Conservation (phyloP, 2,797 vertebrate genomes). For the Malacoraja senta region DNA sequence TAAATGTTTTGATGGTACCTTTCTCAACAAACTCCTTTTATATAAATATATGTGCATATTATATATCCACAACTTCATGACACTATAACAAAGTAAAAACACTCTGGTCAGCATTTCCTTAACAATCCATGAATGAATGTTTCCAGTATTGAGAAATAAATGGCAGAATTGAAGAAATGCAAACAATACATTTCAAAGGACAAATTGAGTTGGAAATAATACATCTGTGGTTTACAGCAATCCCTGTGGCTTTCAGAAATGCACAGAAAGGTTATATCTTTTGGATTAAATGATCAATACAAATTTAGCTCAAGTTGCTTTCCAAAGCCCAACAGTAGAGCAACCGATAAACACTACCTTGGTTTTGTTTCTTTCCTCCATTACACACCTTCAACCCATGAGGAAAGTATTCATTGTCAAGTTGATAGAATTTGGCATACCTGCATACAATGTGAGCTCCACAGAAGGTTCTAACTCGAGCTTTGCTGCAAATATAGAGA, state of each 20-base stretch:
- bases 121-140: background rate
- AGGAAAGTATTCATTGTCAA: background rate
- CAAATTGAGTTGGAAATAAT: background rate
- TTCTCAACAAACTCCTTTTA: no score
- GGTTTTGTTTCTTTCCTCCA: background rate
- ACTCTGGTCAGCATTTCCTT: background rate
- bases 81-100: background rate
- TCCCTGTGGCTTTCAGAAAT: background rate
- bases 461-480: background rate
- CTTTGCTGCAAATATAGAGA: background rate
- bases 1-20: no score
- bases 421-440: background rate
- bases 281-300: background rate
- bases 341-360: background rate
- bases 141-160: background rate
- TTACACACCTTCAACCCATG: background rate
- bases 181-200: background rate
- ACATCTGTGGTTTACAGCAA: background rate
- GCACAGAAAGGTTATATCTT: background rate
- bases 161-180: background rate
- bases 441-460: background rate
- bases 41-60: no score
- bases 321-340: background rate
- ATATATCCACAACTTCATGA: no score
- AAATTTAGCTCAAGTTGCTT: background rate